These are phyloP conservation scores for Diplosoma virens DNA, from an alignment of 23 tunicate species.

Conservation along the genomic window DNA sequence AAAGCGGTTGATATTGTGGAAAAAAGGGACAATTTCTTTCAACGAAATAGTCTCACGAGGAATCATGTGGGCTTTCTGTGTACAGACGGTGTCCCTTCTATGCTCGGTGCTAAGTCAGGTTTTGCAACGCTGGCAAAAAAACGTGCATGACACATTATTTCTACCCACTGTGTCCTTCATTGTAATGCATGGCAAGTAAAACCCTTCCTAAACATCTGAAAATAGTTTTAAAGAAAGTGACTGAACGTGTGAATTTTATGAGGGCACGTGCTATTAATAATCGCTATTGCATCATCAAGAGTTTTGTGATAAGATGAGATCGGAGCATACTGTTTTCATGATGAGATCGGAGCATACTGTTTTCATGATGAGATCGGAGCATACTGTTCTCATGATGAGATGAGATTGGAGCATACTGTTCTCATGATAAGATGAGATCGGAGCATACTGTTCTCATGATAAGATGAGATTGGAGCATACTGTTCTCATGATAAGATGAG, in stretches of 20 bases:
- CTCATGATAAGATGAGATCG: too few relatives aligned
- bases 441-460: too few relatives aligned
- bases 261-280: too few relatives aligned
- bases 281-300: too few relatives aligned
- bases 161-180: constrained; percentile 23
- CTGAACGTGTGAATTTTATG: not conserved
- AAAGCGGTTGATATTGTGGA: constrained; percentile 23
- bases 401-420: too few relatives aligned
- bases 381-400: too few relatives aligned
- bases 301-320: too few relatives aligned
- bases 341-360: too few relatives aligned
- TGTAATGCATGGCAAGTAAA: constrained; percentile 14
- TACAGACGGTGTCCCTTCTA: constrained; percentile 17
- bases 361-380: too few relatives aligned
- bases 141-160: constrained; percentile 5
- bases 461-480: too few relatives aligned
- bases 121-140: constrained; percentile 22
- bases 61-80: constrained; percentile 16
- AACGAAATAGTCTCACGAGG: not conserved
- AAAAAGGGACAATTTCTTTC: constrained; percentile 5
- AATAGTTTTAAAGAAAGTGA: not conserved
- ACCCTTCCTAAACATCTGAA: constrained; percentile 10
- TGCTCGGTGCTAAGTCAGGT: constrained; percentile 22
- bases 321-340: too few relatives aligned
- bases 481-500: too few relatives aligned